Evolutionary conservation across 2,797 vertebrate species (phyloP), one percentile per base, ranked within the genome.

Genomic region (Hylomyscus alleni): DNA sequence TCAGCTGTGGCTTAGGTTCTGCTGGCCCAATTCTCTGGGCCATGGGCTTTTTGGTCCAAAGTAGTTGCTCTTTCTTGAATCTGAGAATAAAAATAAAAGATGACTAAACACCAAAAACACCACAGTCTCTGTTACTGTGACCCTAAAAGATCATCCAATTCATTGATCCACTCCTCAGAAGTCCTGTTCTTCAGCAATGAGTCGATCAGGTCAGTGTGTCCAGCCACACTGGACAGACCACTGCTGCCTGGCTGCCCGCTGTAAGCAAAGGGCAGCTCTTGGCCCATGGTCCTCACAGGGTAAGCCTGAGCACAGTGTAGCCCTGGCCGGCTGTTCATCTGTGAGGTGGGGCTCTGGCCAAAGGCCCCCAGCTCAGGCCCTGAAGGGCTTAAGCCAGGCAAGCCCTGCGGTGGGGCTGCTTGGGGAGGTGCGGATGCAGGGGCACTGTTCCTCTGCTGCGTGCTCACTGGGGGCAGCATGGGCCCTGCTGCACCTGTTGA

Each of bases 131-230:
- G 97, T 98, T 98, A 99, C 98, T 99, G 99, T 97, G 98, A 99
- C 96, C 99, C 99, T 91, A 99, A 98, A 96, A 99, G 99, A 92
- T 99, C 99, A 7, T 99, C 99, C 98, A 99, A 98, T 93, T 99
- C 99, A 17, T 99, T 99, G 99, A 99, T 99, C 99, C 99, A 99
- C 98, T 99, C 99, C 98, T 99, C 99, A 0, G 99, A 99, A 98
- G 99, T 99, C 99, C 99, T 99, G 89, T 99, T 99, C 98, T 99
- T 99, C 97, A 99, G 98, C 98, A 99, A 98, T 0, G 99, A 99
- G 98, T 99, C 99, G 88, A 99, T 99, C 97, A 99, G 98, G 89
- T 99, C 99, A 0, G 99, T 99, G 93, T 99, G 99, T 0, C 99
- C 99, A 1, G 99, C 98, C 93, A 99, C 99, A 93, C 98, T 98